phyloP scores from a whole-genome alignment of 2,888 invertebrate genomes.

The Gymnoscelis rufifasciata region DNA sequence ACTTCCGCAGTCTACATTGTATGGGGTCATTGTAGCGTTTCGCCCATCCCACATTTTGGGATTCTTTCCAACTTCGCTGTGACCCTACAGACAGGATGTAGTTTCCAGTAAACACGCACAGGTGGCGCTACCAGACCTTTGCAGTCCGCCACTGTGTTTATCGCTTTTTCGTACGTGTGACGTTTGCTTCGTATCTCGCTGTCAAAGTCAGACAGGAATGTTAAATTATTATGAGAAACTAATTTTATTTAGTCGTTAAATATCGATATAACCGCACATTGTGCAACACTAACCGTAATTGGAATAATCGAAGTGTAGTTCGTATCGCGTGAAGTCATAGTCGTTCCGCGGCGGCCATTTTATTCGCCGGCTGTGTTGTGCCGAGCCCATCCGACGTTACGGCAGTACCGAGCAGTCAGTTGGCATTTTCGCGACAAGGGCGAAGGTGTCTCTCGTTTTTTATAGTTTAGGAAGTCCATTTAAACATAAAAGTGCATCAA shows the following conservation, averaged over 20 bases:
- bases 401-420: constrained; percentile 71
- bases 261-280: constrained; percentile 34
- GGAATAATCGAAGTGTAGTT: constrained; percentile 42
- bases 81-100: constrained; percentile 55
- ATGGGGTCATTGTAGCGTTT: constrained; percentile 58
- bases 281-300: constrained; percentile 30
- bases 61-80: constrained; percentile 46
- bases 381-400: constrained; percentile 63
- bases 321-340: constrained; percentile 56
- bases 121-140: constrained; percentile 64
- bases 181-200: constrained; percentile 60
- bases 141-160: constrained; percentile 48
- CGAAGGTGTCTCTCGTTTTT: constrained; percentile 73
- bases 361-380: constrained; percentile 76
- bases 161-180: constrained; percentile 51
- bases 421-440: constrained; percentile 77
- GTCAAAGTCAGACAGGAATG: constrained; percentile 61
- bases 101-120: constrained; percentile 50
- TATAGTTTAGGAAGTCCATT: constrained; percentile 59
- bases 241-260: constrained; percentile 40
- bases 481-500: constrained; percentile 70
- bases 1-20: constrained; percentile 63
- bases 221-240: constrained; percentile 48
- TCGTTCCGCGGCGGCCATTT: constrained; percentile 74
- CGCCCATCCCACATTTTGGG: constrained; percentile 63